These are phyloP conservation scores for Caradrina kadenii DNA, from an alignment of 2,888 invertebrate genomes.

Conservation along the genomic window DNA sequence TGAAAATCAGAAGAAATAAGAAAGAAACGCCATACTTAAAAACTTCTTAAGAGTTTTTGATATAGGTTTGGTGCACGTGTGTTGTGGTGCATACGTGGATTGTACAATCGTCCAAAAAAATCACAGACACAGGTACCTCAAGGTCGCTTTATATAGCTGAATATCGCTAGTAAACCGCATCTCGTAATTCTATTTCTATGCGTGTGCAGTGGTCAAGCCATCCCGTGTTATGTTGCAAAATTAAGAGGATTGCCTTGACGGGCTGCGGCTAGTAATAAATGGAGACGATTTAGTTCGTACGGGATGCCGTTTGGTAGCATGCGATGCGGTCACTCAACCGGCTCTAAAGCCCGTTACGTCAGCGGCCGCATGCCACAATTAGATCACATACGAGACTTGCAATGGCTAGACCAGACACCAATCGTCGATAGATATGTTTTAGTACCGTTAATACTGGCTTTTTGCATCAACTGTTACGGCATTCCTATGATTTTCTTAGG, in stretches of 20 bases:
- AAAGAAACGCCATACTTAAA: constrained; percentile 18
- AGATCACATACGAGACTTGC: constrained; percentile 86
- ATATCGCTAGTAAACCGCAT: constrained; percentile 70
- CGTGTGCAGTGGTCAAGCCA: constrained; percentile 74
- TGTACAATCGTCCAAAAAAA: constrained; percentile 55
- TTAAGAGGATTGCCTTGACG: constrained; percentile 73
- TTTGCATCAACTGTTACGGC: constrained; percentile 74
- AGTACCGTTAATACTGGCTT: constrained; percentile 86
- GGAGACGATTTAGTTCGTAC: constrained; percentile 75
- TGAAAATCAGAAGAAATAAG: constrained; percentile 51
- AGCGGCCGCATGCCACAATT: constrained; percentile 86
- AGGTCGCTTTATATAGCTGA: constrained; percentile 70
- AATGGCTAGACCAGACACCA: constrained; percentile 84
- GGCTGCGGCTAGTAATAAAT: constrained; percentile 70
- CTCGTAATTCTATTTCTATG: constrained; percentile 72
- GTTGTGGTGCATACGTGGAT: constrained; percentile 42
- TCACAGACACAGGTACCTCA: constrained; percentile 56
- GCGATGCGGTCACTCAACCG: constrained; percentile 88
- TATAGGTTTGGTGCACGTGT: constrained; percentile 14
- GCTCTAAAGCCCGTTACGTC: constrained; percentile 86
- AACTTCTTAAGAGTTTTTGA: constrained; percentile 20
- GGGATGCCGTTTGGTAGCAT: constrained; percentile 82
- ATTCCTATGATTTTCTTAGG: constrained; percentile 74
- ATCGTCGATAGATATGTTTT: constrained; percentile 81
- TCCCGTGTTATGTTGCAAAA: constrained; percentile 76